Evolutionary conservation across 1,140 invertebrate genomes (phyloP).

Genomic region (Macrobrachium rosenbergii): DNA sequence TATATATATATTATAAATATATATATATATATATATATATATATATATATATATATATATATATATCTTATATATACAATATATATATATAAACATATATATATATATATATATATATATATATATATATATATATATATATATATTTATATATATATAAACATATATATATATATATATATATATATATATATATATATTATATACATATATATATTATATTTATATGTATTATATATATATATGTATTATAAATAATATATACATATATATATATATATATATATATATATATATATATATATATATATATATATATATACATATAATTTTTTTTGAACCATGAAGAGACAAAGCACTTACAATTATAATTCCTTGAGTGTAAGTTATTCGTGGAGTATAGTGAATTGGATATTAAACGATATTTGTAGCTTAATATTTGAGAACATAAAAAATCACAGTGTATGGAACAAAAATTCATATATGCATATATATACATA

Average conservation of each 20-base stretch:
- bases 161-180: background rate
- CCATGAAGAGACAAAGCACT: too few species aligned
- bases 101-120: background rate
- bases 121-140: background rate
- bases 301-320: slow-evolving; percentile 22
- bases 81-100: background rate
- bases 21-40: background rate
- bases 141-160: background rate
- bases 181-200: background rate
- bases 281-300: background rate
- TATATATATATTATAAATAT: too few species aligned
- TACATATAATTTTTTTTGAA: too few species aligned
- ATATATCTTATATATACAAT: background rate
- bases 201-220: background rate
- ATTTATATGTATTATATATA: too few species aligned
- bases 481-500: background rate
- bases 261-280: background rate
- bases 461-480: too few species aligned
- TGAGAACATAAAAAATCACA: too few species aligned
- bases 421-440: too few species aligned
- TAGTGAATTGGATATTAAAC: too few species aligned
- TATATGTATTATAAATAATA: background rate
- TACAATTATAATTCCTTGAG: too few species aligned
- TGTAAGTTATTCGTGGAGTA: too few species aligned
- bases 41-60: background rate